These are phyloP conservation scores for Sarcoramphus papa DNA, from an alignment of 2,797 vertebrate species.

Conservation along the genomic window DNA sequence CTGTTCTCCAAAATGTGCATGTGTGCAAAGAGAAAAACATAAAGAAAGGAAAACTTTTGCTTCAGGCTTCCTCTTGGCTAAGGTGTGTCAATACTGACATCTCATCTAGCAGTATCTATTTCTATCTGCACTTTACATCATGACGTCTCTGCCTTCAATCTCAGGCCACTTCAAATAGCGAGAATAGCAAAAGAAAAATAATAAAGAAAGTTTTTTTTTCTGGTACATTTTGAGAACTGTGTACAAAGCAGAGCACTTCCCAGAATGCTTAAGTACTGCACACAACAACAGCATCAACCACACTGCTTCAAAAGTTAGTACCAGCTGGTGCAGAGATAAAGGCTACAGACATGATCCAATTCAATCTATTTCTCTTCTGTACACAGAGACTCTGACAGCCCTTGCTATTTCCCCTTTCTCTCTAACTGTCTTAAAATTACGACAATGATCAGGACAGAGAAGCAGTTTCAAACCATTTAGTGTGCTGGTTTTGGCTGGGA, in stretches of 20 bases:
- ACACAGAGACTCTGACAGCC: not conserved
- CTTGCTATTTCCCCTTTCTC: not conserved
- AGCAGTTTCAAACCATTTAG: not conserved
- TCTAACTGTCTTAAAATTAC: not conserved
- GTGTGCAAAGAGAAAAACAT: not conserved
- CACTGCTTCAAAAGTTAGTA: not conserved
- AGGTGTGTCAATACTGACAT: not conserved
- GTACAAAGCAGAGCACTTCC: not conserved
- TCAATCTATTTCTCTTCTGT: not conserved
- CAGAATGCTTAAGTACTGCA: not conserved
- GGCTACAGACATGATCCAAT: not conserved
- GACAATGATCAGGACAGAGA: not conserved
- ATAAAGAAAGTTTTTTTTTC: not conserved
- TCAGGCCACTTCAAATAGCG: not conserved
- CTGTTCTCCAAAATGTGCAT: not conserved
- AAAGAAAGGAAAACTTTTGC: not conserved
- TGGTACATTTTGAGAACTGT: not conserved
- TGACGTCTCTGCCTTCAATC: not conserved
- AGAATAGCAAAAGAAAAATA: not conserved
- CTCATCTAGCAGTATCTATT: not conserved
- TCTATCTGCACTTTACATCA: not conserved
- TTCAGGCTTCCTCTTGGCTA: not conserved
- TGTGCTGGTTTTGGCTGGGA: no score
- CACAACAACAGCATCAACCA: not conserved
- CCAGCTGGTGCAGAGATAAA: not conserved